Evolutionary conservation across 37 sponge, comb jelly and placozoan genomes (phyloP), one percentile per base, ranked within the genome.

Genomic region (Theonella swinhoei): DNA sequence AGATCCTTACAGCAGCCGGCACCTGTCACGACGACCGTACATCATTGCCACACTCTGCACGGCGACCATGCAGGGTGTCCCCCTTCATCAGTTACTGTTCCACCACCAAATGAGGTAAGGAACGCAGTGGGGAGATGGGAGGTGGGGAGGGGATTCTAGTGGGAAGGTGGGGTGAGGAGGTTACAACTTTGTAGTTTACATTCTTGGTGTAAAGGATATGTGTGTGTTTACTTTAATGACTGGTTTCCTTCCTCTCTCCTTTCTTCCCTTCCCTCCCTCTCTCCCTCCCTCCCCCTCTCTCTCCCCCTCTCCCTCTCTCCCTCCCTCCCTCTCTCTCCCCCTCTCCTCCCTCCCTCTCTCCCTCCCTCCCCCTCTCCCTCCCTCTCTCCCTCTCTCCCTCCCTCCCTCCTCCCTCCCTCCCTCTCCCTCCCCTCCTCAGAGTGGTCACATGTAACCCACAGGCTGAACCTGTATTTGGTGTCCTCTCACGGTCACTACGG

Each of bases 361-460:
- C 64, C 64, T 63, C 64, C 64, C 8, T 7, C 64, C 8, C 8
- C 35, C 70, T 39, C 20, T 25, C 36, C 36, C 29, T 22, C 40
- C 31, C 11, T 40, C 38, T 62, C 78, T 74, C 30, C 30, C 42
- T 23, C 74, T 38, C 41, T 38, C 47, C 4, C 74, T 40, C 74
- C 25, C 47, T 42, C 74, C 25, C 47, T 11, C 30, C 11, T 29
- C 37, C 30, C 7, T 23, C 58, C 76, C 59, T 1, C 1, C 40
- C 1, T 4, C 35, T 0, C 41, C 40, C 2, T 22, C 37, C 33
- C 19, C 76, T 22, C 0, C 54, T 42, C 61, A 82, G 94, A 72
- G 78, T 93, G 70, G 58, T 93, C 60, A 87, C 80, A 3, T 93
- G 94, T 62, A 89, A 70, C 20, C 90, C 94, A 40, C 80, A 89